Evolutionary conservation across 2,888 invertebrate genomes (phyloP).

Genomic region (Alviniconcha strummeri): DNA sequence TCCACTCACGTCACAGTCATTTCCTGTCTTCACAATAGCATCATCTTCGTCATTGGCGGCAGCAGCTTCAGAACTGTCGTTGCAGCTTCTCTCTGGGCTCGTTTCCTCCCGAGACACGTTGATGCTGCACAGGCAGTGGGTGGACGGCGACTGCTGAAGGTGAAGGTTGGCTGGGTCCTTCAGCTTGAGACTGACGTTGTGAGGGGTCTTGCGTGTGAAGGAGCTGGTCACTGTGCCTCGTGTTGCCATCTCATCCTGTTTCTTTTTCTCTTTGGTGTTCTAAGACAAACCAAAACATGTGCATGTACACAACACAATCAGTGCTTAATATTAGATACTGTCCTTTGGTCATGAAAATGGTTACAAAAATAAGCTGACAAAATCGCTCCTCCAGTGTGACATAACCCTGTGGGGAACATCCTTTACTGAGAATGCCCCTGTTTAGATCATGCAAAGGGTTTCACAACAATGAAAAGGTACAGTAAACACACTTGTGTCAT

Average conservation of each 20-base stretch:
- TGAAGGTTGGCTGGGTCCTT: slow-evolving; percentile 31
- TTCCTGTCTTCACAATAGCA: not conserved
- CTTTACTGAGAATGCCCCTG: no score
- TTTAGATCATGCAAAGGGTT: no score
- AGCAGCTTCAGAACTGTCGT: not conserved
- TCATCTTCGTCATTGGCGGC: not conserved
- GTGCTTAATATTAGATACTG: no score
- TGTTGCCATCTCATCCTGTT: slow-evolving; percentile 36
- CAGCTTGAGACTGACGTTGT: slow-evolving; percentile 29
- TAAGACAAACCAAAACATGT: slow-evolving; percentile 2
- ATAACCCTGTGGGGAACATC: no score
- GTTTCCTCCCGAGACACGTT: not conserved
- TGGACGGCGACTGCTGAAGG: not conserved
- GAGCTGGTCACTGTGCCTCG: slow-evolving; percentile 37
- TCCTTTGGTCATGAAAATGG: no score
- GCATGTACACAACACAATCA: no score
- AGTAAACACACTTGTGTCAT: no score
- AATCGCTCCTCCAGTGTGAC: no score
- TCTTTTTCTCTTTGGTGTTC: slow-evolving; percentile 38
- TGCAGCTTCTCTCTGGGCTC: not conserved
- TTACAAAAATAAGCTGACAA: no score
- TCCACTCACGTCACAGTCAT: not conserved
- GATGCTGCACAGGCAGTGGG: slow-evolving; percentile 16
- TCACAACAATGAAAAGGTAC: no score
- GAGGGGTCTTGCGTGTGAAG: slow-evolving; percentile 32